Conservation (phyloP, 2,797 vertebrate genomes). For the Petrocephalus sullivani region DNA sequence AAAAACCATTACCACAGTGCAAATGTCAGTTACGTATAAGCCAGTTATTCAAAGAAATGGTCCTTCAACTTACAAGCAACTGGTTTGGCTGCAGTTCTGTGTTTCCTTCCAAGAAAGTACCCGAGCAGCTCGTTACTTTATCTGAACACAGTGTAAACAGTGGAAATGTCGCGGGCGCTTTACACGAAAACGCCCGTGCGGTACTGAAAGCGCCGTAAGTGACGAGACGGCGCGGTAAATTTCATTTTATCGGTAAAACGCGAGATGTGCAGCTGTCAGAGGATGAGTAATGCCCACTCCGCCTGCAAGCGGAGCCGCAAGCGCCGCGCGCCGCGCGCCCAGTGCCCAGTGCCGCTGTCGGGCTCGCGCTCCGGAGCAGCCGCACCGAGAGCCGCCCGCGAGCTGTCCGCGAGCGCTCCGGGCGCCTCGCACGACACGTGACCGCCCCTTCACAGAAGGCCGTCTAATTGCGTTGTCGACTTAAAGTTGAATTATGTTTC, state of each 20-base stretch:
- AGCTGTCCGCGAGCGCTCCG: neutral
- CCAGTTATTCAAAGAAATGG: neutral
- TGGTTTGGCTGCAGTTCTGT: neutral
- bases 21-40: neutral
- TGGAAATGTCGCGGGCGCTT: neutral
- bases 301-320: neutral
- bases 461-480: slow-evolving; percentile 34
- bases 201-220: neutral
- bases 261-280: neutral
- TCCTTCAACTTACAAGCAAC: neutral
- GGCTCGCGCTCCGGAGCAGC: neutral
- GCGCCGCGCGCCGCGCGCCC: too few relatives aligned
- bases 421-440: neutral
- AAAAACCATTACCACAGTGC: neutral
- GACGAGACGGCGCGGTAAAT: neutral
- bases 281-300: neutral
- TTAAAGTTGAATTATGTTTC: slow-evolving; percentile 59
- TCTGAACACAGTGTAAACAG: neutral
- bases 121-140: neutral
- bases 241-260: neutral
- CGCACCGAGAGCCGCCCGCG: neutral
- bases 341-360: neutral
- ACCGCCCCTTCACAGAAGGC: neutral
- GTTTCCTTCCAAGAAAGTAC: slow-evolving; percentile 5
- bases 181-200: neutral